These are phyloP conservation scores for Linnaemya vulpina DNA, from an alignment of 2,888 invertebrate species.

Conservation along the genomic window DNA sequence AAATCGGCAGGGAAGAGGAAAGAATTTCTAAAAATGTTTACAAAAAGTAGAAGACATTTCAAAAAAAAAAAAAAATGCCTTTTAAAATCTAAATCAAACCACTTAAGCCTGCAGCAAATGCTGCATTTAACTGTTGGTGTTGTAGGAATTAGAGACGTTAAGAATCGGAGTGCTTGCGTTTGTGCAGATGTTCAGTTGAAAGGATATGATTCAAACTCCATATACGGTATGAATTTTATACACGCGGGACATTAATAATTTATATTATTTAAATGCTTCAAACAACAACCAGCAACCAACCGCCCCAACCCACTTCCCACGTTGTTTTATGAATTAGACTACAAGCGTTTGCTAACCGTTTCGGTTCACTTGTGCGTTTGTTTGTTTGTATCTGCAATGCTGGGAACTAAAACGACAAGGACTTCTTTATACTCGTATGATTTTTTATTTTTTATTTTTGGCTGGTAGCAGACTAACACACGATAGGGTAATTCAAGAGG, in stretches of 20 bases:
- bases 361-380: slow-evolving; percentile 27
- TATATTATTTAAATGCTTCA: slow-evolving; percentile 70
- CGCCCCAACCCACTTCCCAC: not conserved
- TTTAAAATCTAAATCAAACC: slow-evolving; percentile 65
- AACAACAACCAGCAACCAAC: slow-evolving; percentile 23
- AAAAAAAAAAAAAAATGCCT: slow-evolving; percentile 61
- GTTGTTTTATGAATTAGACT: not conserved
- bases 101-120: slow-evolving; percentile 67
- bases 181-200: not conserved
- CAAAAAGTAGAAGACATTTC: slow-evolving; percentile 22
- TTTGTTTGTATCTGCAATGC: slow-evolving; percentile 4
- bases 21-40: not conserved
- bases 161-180: no score
- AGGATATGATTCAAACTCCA: slow-evolving; percentile 60
- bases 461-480: not conserved
- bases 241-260: slow-evolving; percentile 71
- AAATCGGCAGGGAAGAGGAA: slow-evolving; percentile 30
- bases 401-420: slow-evolving; percentile 46
- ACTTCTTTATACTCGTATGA: slow-evolving; percentile 41
- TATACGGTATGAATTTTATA: slow-evolving; percentile 62
- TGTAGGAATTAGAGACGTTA: no score
- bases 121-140: slow-evolving; percentile 54
- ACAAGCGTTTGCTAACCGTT: not conserved
- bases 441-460: slow-evolving; percentile 9
- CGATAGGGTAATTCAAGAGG: not conserved